These are phyloP conservation scores for rat (Rattus norvegicus) DNA, from an alignment of 2,113 vertebrate species.

Conservation along the genomic window GRCr8 NC_086035.1:28957001-28957500, in stretches of 20 bases:
- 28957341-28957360: background rate
- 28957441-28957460: conserved; percentile 14
- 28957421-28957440: conserved; percentile 6
- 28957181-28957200: no score
- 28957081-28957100: background rate
- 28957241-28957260: background rate
- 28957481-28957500: background rate
- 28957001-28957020: background rate
- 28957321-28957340: background rate
- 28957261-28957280: background rate
- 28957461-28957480: background rate
- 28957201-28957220: background rate
- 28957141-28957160: background rate
- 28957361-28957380: conserved; percentile 53
- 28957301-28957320: background rate
- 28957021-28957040: background rate
- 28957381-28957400: background rate
- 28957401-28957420: conserved; percentile 5
- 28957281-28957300: background rate
- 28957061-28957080: background rate
- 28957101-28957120: background rate
- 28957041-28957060: conserved; percentile 2
- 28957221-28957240: background rate
- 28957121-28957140: background rate
- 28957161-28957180: background rate